Percentiles rank a stretch among this genome's conserved stretches.
Conservation (phyloP, 2,888 invertebrate species). For the Dichetophora obliterata region DNA sequence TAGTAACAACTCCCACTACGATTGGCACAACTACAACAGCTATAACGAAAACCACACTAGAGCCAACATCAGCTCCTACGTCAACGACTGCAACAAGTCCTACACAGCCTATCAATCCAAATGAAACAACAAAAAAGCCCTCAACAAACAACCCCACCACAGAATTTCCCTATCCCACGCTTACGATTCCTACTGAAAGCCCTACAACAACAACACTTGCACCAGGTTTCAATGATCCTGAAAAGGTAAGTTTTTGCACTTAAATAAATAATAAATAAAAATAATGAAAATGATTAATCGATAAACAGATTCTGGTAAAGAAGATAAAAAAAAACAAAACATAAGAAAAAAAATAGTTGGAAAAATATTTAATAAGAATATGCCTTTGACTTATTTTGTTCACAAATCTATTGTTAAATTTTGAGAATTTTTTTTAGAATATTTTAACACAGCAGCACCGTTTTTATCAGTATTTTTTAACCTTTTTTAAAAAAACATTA, state of each 20-base stretch:
- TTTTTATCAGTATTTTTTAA: too few species aligned
- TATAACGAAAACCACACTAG: slow-evolving; percentile 40
- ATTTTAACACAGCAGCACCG: too few species aligned
- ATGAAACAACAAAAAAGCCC: slow-evolving; percentile 1
- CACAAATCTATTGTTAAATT: too few species aligned
- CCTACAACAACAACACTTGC: slow-evolving; percentile 59
- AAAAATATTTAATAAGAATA: too few species aligned
- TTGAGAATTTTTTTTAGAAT: too few species aligned
- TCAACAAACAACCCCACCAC: slow-evolving; percentile 33
- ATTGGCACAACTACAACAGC: not conserved
- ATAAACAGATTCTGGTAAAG: too few species aligned
- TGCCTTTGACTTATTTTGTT: too few species aligned
- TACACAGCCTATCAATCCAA: not conserved
- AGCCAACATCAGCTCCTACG: not conserved
- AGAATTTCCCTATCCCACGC: slow-evolving; percentile 40
- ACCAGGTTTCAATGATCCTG: slow-evolving; percentile 60
- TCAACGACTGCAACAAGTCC: slow-evolving; percentile 25
- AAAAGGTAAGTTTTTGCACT: slow-evolving; percentile 54
- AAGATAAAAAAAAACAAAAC: too few species aligned
- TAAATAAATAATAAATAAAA: not conserved
- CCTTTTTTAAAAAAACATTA: too few species aligned
- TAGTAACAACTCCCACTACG: slow-evolving; percentile 37
- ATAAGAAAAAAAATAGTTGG: too few species aligned
- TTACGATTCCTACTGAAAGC: slow-evolving; percentile 39
- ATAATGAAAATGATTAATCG: too few species aligned